Evolutionary conservation across 2,888 invertebrate genomes (phyloP).

Genomic region (Apodemia duryi): DNA sequence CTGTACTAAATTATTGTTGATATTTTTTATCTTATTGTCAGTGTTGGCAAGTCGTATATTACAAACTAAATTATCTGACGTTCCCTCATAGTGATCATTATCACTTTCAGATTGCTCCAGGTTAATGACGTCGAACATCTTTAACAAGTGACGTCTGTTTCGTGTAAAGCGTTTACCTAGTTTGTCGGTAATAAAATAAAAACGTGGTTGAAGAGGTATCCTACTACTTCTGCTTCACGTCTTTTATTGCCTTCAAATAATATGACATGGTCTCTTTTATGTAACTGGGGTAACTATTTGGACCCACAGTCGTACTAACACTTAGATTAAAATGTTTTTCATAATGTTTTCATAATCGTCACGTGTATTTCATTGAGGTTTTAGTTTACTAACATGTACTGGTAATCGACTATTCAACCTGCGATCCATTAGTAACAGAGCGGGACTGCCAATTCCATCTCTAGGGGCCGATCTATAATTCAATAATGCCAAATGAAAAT

Average conservation of each 20-base stretch:
- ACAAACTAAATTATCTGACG: not conserved
- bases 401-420: conserved; percentile 24
- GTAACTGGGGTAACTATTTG: conserved; percentile 12
- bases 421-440: not conserved
- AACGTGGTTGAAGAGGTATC: conserved; percentile 21
- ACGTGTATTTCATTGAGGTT: conserved; percentile 13
- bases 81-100: conserved; percentile 14
- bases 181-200: conserved; percentile 21
- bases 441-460: conserved; percentile 17
- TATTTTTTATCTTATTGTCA: not conserved
- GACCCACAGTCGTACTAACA: no score
- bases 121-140: no score
- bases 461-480: conserved; percentile 7
- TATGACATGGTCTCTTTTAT: conserved; percentile 19
- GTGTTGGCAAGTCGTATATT: not conserved
- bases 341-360: not conserved
- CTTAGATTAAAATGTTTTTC: not conserved
- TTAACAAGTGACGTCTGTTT: no score
- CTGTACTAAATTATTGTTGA: not conserved
- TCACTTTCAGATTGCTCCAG: conserved; percentile 12
- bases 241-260: conserved; percentile 7
- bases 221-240: conserved; percentile 13
- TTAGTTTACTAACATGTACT: conserved; percentile 14
- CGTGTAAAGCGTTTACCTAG: not conserved
- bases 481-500: no score